phyloP scores from a whole-genome alignment of 2,113 vertebrate species.

The Circaetus gallicus region DNA sequence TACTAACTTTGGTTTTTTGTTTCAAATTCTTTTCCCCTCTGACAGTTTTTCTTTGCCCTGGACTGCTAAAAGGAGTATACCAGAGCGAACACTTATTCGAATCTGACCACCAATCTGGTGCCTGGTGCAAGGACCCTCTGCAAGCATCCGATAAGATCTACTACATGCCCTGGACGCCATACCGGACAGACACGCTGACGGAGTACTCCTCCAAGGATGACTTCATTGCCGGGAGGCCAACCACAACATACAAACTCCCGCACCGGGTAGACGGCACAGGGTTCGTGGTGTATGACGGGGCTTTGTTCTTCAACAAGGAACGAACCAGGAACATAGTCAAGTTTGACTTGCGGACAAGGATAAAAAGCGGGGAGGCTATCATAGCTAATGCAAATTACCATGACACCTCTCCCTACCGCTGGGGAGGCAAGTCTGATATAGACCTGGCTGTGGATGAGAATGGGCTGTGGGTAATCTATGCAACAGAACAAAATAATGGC shows the following conservation, averaged over 20 bases:
- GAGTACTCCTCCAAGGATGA: slow-evolving; percentile 98
- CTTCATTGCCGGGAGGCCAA: slow-evolving; percentile 94
- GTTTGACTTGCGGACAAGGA: slow-evolving; percentile 93
- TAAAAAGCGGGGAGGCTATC: slow-evolving; percentile 98
- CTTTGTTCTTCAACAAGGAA: slow-evolving; percentile 98
- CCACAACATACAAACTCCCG: slow-evolving; percentile 95
- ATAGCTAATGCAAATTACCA: slow-evolving; percentile 98
- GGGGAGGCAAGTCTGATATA: slow-evolving; percentile 98
- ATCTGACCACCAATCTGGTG: slow-evolving; percentile 98
- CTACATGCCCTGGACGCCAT: slow-evolving; percentile 99
- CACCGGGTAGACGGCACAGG: slow-evolving; percentile 96
- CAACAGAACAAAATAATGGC: slow-evolving; percentile 98
- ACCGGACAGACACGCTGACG: slow-evolving; percentile 92
- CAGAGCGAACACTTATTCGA: slow-evolving; percentile 98
- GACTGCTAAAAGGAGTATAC: slow-evolving; percentile 94
- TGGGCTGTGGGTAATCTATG: slow-evolving; percentile 98
- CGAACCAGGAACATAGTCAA: slow-evolving; percentile 98
- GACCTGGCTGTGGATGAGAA: slow-evolving; percentile 98
- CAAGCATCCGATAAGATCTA: slow-evolving; percentile 99
- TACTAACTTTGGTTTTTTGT: slow-evolving; percentile 47
- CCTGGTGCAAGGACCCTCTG: slow-evolving; percentile 98
- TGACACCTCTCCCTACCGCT: slow-evolving; percentile 96
- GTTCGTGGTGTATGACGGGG: slow-evolving; percentile 96
- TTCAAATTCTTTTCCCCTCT: slow-evolving; percentile 74
- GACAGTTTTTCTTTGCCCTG: slow-evolving; percentile 98